Base-by-base conservation (phyloP, 1,140 invertebrate genomes). In the Drosophila chauvacae region DNA sequence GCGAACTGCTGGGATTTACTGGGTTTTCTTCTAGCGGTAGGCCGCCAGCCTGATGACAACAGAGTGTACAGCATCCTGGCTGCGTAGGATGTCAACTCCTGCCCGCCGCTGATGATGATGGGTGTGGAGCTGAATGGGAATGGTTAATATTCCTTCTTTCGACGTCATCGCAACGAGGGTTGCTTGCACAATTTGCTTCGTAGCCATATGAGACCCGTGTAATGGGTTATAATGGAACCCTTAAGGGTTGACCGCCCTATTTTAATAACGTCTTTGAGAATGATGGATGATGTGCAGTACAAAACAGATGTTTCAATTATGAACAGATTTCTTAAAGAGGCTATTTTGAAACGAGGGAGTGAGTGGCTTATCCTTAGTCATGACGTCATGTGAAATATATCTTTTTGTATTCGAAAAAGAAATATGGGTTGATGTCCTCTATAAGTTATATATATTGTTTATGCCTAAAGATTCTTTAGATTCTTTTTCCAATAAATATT, bases 141-240 rank as follows among this genome's bases (percentile, higher is more conserved):
- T 33, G 51, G 39, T 33, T 69, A 44, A 41, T 69, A 48, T 51
- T 48, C 47, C 51, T 28, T 39, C 20, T 16, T 33, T 26, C 47
- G 81, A 68, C 62, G 61, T 66, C 81, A 66, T 80, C 64, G 58
- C 61, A 79, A 20, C 75, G 80, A 86, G 83, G 83, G 83, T 86
- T 68, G 80, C 41, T 55, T 30, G 42, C 77, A 64, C 75, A 87
- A 61, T 82, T 56, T 71, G 11, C 56, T 50, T 39, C 33, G 28
- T 33, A 48, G 44, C 20, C 72, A 60, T 61, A 69, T 61, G 56
- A 69, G 63, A 50, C 23, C 50, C 64, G 37, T 61, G 70, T 74
- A 59, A 70, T 75, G 70, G 47, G 58, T 80, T 80, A 70, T 47
- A 77, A 64, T 72, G 56, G 44, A 44, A n/a, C n/a, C 57, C 23